phyloP scores from a whole-genome alignment of 2,797 vertebrate species.

The Sebastes elongatus region DNA sequence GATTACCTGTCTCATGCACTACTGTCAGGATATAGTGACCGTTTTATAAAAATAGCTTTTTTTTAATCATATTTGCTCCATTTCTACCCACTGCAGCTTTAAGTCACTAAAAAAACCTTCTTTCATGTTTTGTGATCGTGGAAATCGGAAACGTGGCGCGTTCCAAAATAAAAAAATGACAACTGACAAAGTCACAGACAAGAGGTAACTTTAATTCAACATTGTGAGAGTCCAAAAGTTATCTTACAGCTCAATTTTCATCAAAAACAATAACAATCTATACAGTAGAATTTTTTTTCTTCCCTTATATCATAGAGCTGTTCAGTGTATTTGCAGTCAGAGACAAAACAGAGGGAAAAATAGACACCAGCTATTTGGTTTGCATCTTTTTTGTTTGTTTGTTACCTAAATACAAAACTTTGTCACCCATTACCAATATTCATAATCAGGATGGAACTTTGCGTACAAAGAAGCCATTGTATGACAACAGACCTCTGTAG shows the following conservation, averaged over 20 bases:
- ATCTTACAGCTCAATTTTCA: slow-evolving; percentile 97
- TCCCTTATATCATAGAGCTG: slow-evolving; percentile 90
- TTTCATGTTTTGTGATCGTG: neutral
- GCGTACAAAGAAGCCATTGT: slow-evolving; percentile 80
- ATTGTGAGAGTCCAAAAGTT: slow-evolving; percentile 99
- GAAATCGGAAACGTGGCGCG: neutral
- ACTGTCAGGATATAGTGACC: too few relatives aligned
- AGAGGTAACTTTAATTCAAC: slow-evolving; percentile 99
- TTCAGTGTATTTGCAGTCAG: slow-evolving; percentile 97
- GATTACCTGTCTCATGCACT: too few relatives aligned
- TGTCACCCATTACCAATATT: slow-evolving; percentile 77
- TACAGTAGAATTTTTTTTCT: slow-evolving; percentile 94
- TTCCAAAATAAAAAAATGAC: slow-evolving; percentile 56
- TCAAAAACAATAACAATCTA: slow-evolving; percentile 99
- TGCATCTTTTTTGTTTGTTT: slow-evolving; percentile 76
- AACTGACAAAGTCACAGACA: slow-evolving; percentile 91
- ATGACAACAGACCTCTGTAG: slow-evolving; percentile 80
- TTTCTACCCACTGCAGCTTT: too few relatives aligned
- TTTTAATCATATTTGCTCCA: too few relatives aligned
- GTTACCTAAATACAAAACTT: slow-evolving; percentile 81
- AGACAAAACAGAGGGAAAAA: slow-evolving; percentile 80
- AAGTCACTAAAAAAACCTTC: neutral
- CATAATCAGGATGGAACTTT: slow-evolving; percentile 72
- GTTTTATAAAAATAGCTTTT: too few relatives aligned
- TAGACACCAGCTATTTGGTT: slow-evolving; percentile 84